phyloP scores from a whole-genome alignment of 2,797 vertebrate genomes.

The Mergus octosetaceus region DNA sequence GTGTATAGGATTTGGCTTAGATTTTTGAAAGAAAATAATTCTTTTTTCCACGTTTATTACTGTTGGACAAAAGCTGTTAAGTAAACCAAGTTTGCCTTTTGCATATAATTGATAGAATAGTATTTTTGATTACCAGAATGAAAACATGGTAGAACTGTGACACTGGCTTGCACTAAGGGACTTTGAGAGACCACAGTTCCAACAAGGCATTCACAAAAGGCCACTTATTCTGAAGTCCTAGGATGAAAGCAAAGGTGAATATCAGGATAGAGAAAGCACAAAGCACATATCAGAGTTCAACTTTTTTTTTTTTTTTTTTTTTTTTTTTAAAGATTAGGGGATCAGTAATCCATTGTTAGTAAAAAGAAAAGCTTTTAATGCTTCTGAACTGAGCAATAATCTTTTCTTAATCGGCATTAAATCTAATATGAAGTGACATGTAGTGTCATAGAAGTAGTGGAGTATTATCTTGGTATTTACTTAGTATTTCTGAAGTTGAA shows the following conservation, averaged over 20 bases:
- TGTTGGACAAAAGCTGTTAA: not conserved
- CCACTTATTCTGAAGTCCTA: not conserved
- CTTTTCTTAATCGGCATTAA: not conserved
- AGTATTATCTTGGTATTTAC: not conserved
- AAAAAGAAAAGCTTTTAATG: not conserved
- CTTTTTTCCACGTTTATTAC: not conserved
- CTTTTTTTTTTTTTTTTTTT: not conserved
- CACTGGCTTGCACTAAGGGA: not conserved
- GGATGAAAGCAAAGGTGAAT: not conserved
- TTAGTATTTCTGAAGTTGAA: not conserved
- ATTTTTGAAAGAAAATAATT: not conserved
- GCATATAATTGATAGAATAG: accelerated
- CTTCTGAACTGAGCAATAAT: not conserved
- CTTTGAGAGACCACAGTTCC: not conserved
- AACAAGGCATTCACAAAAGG: not conserved
- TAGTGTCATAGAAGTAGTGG: not conserved
- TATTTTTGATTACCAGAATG: not conserved
- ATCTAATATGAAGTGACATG: not conserved
- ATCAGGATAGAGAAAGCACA: not conserved
- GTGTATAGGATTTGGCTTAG: not conserved
- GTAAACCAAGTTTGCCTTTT: not conserved
- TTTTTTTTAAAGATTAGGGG: not conserved
- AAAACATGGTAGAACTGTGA: too few relatives aligned
- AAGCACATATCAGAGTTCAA: not conserved
- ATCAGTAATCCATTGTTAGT: not conserved